phyloP scores from a whole-genome alignment of 2,888 invertebrate genomes.

The Adela reaumurella region DNA sequence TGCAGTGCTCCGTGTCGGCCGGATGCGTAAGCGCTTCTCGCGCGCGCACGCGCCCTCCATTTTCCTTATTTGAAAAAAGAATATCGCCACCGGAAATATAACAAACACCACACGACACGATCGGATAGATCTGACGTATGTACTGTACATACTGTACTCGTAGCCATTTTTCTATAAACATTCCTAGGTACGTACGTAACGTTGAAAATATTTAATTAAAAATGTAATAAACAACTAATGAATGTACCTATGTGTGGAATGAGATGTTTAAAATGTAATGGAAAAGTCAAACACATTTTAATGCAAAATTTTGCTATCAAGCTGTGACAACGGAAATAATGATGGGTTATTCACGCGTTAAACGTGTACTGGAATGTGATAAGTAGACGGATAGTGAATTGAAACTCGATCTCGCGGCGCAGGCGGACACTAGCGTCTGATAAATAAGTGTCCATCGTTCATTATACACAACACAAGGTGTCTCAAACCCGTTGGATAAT shows the following conservation, averaged over 20 bases:
- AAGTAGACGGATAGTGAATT: no score
- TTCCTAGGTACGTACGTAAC: not conserved
- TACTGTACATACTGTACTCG: no score
- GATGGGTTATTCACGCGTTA: not conserved
- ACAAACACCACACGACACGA: constrained; percentile 10
- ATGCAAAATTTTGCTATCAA: not conserved
- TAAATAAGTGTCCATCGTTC: no score
- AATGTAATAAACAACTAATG: not conserved
- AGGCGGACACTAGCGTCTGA: no score
- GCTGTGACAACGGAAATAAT: not conserved
- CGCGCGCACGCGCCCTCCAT: constrained; percentile 16
- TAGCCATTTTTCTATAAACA: constrained; percentile 13
- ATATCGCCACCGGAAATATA: constrained; percentile 14
- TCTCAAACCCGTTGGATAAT: no score
- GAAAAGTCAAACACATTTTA: not conserved
- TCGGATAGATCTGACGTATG: constrained; percentile 5
- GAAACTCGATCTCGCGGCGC: no score
- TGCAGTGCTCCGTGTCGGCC: constrained; percentile 4
- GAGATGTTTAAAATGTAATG: not conserved
- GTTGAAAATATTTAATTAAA: not conserved
- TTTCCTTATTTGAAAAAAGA: constrained; percentile 17
- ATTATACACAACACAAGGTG: no score
- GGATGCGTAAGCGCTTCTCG: constrained; percentile 10
- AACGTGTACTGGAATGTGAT: no score
- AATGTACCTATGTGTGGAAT: not conserved